A percentile compares a stretch with the other conserved stretches of the same genome.
Evolutionary conservation across 2,113 vertebrate species (phyloP).

Genomic region (Acanthochromis polyacanthus): DNA sequence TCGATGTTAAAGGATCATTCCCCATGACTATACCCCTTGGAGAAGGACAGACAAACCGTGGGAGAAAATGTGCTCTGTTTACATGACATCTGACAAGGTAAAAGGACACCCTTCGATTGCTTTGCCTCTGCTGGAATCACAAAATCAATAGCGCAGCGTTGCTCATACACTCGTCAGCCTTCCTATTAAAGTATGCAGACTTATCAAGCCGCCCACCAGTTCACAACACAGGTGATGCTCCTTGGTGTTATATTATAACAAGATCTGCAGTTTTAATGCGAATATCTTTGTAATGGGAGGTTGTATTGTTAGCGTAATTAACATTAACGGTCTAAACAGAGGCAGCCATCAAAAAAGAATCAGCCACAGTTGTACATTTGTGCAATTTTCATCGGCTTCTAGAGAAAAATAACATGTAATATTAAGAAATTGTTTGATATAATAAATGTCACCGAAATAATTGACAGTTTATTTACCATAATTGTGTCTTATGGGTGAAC

Average conservation of each 20-base stretch:
- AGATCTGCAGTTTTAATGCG: neutral
- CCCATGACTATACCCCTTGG: conserved; percentile 72
- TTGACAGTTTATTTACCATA: too few species aligned
- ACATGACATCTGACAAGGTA: conserved; percentile 70
- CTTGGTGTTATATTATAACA: conserved; percentile 25
- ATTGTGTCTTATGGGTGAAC: neutral
- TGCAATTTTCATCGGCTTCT: too few species aligned
- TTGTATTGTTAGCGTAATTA: too few species aligned
- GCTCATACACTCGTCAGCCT: conserved; percentile 61
- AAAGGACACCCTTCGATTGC: conserved; percentile 72
- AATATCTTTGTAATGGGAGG: neutral
- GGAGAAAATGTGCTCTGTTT: conserved; percentile 72
- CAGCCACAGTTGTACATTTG: too few species aligned
- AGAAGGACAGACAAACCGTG: conserved; percentile 62
- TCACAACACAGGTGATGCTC: conserved; percentile 20
- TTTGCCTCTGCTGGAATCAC: conserved; percentile 62
- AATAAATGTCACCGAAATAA: too few species aligned
- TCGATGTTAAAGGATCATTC: conserved; percentile 78
- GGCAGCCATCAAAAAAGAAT: too few species aligned
- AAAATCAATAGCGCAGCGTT: conserved; percentile 76
- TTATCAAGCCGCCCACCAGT: conserved; percentile 38
- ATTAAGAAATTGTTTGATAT: too few species aligned
- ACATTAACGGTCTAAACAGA: too few species aligned
- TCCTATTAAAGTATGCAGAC: conserved; percentile 47
- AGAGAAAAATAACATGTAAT: too few species aligned